phyloP scores from a whole-genome alignment of 1,140 invertebrate genomes.

The Druon quercuslanigerum region DNA sequence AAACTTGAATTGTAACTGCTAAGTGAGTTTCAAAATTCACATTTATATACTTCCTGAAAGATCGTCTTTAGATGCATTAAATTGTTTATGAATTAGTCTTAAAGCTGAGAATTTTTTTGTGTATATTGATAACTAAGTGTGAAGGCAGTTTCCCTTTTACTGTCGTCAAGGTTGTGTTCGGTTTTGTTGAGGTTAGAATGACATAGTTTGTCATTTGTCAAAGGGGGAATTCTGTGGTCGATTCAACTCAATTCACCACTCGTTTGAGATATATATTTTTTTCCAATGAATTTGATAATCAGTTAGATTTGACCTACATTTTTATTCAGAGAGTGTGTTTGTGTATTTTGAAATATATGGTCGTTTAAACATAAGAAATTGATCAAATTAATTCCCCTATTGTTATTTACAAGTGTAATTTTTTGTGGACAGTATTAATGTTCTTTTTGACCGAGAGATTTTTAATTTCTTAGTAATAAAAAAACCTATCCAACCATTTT shows the following conservation, averaged over 20 bases:
- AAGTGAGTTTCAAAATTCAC: background rate
- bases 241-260: background rate
- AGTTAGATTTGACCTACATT: background rate
- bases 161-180: background rate
- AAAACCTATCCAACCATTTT: no score
- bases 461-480: background rate
- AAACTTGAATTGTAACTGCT: no score
- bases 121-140: no score
- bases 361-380: no score
- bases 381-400: no score
- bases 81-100: background rate
- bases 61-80: background rate
- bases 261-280: background rate
- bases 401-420: no score
- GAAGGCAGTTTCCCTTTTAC: background rate
- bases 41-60: background rate
- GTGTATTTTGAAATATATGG: no score
- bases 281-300: background rate
- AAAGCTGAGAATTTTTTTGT: no score
- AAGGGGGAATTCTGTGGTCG: background rate
- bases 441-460: background rate
- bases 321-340: no score
- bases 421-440: no score
- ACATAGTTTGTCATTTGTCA: background rate
- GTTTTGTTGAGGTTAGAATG: conserved; percentile 39